phyloP scores from a whole-genome alignment of 2,888 invertebrate species.

The Pyrgus malvae region DNA sequence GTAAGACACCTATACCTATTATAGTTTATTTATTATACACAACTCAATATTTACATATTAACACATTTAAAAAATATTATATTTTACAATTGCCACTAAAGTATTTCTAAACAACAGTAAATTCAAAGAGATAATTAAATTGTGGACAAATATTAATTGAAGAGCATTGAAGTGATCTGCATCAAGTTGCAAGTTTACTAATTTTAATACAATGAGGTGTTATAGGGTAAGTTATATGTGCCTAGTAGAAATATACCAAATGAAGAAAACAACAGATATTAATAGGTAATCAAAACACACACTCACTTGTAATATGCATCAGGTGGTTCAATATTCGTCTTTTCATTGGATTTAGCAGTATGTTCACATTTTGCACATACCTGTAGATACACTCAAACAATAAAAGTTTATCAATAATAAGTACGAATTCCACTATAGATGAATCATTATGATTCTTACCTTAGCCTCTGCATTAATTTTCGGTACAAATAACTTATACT shows the following conservation, averaged over 20 bases:
- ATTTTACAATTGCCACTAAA: no score
- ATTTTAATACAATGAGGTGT: no score
- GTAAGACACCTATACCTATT: no score
- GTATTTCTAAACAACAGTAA: no score
- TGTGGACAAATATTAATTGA: not conserved
- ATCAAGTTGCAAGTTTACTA: no score
- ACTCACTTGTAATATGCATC: constrained; percentile 83
- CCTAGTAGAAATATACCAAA: no score
- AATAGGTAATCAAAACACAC: not conserved
- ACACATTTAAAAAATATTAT: no score
- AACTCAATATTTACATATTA: no score
- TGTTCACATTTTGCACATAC: constrained; percentile 67
- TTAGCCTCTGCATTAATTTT: constrained; percentile 84
- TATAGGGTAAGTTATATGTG: no score
- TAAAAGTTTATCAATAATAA: not conserved
- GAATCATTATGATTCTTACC: constrained; percentile 74
- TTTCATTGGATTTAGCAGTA: constrained; percentile 37
- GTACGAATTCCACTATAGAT: constrained; percentile 28
- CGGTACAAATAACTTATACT: constrained; percentile 85
- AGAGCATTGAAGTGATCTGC: no score
- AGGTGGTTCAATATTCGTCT: constrained; percentile 61
- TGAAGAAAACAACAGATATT: constrained; percentile 14
- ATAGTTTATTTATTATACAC: no score
- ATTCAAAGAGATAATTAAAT: not conserved
- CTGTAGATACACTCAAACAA: constrained; percentile 36